phyloP scores from a whole-genome alignment of 2,888 invertebrate genomes.

The Nemoura dubitans region DNA sequence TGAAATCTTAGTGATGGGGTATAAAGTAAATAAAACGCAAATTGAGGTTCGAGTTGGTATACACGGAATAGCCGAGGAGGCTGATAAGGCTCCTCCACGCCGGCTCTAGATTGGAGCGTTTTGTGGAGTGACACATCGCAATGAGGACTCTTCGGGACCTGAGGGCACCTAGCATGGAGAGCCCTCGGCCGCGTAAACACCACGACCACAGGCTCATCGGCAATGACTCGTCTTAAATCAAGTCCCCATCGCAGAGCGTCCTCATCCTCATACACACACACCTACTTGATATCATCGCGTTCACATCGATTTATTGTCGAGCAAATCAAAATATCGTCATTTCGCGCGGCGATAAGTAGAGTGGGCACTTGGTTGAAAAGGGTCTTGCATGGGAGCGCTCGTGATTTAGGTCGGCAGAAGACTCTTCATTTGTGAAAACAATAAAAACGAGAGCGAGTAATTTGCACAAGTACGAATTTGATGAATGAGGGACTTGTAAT shows the following conservation, averaged over 20 bases:
- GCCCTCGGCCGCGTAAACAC: slow-evolving; percentile 10
- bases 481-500: background rate
- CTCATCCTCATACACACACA: background rate
- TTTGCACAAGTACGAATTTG: background rate
- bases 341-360: background rate
- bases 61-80: too few relatives aligned
- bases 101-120: background rate
- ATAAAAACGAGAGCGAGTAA: background rate
- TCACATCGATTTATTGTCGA: background rate
- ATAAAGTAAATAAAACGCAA: background rate
- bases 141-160: background rate
- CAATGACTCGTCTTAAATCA: slow-evolving; percentile 12
- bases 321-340: background rate
- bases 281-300: background rate
- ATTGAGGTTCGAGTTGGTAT: background rate
- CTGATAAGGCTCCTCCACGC: slow-evolving; percentile 21
- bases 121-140: slow-evolving; percentile 12
- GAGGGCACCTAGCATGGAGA: slow-evolving; percentile 13
- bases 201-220: background rate
- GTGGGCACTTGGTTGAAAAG: background rate
- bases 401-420: background rate
- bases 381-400: background rate
- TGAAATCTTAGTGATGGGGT: background rate
- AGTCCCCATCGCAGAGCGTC: background rate
- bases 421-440: slow-evolving; percentile 5